phyloP scores from a whole-genome alignment of 2,888 invertebrate species.

The Adineta ricciae region DNA sequence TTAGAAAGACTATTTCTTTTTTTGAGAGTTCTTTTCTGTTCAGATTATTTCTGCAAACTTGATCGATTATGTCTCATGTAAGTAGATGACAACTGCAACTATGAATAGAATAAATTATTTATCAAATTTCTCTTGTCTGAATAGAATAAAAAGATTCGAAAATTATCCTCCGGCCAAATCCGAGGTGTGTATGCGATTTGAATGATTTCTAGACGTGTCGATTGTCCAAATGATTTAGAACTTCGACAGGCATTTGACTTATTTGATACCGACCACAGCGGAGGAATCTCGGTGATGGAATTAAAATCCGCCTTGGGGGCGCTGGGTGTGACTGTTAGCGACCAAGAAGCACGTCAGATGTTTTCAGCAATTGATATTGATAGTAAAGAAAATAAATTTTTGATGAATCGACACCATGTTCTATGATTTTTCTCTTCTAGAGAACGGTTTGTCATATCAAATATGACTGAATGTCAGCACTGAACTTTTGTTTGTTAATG shows the following conservation, averaged over 20 bases:
- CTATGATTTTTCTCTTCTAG: background rate
- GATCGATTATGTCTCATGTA: background rate
- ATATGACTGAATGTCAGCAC: background rate
- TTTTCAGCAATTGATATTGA: slow-evolving; percentile 11
- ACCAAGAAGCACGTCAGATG: slow-evolving; percentile 11
- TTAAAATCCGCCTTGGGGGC: background rate
- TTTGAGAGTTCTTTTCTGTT: background rate
- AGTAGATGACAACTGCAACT: background rate
- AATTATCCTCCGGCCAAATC: background rate
- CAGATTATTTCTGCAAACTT: background rate
- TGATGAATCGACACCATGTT: no score
- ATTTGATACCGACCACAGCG: background rate
- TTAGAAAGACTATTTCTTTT: no score
- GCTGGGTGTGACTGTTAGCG: background rate
- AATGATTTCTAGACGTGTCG: background rate
- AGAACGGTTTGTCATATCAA: background rate
- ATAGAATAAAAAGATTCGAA: background rate
- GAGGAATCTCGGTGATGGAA: background rate
- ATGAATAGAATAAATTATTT: no score
- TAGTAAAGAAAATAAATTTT: background rate
- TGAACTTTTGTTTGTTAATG: background rate
- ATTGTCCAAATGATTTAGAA: background rate
- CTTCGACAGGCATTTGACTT: slow-evolving; percentile 8
- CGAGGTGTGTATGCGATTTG: background rate
- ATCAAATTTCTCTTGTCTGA: no score